A percentile compares a stretch with the other conserved stretches of the same genome.
phyloP scores from a whole-genome alignment of 2,113 vertebrate species.

The Corythoichthys intestinalis region DNA sequence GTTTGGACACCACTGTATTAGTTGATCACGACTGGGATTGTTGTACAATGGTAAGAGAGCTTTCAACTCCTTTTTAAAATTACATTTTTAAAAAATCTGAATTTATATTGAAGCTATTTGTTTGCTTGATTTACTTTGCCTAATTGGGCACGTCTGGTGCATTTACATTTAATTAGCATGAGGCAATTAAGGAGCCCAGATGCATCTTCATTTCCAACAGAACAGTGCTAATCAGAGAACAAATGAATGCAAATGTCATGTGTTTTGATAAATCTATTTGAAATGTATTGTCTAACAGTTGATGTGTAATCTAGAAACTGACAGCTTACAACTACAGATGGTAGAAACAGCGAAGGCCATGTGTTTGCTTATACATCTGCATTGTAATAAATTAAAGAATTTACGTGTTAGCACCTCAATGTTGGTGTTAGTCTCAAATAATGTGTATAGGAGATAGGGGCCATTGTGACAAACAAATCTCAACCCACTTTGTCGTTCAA shows the following conservation, averaged over 20 bases:
- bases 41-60: background rate
- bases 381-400: background rate
- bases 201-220: conserved; percentile 26
- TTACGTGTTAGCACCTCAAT: background rate
- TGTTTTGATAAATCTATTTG: conserved; percentile 25
- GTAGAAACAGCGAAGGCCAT: conserved; percentile 10
- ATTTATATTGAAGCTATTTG: background rate
- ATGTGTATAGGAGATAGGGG: background rate
- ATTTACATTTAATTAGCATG: conserved; percentile 7
- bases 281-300: conserved; percentile 1
- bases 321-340: conserved; percentile 18
- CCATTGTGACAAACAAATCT: background rate
- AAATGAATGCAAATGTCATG: conserved; percentile 28
- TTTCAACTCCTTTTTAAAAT: background rate
- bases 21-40: background rate
- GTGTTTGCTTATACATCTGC: background rate
- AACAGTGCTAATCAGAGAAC: conserved; percentile 32
- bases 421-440: background rate
- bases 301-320: conserved; percentile 9
- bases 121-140: conserved; percentile 7
- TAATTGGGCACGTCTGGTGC: conserved; percentile 14
- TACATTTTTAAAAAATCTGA: background rate
- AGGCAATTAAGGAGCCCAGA: conserved; percentile 16
- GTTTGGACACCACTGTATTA: too few relatives aligned
- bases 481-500: background rate